Conservation (phyloP, 2,797 vertebrate species). For the Sebastes diaconus region DNA sequence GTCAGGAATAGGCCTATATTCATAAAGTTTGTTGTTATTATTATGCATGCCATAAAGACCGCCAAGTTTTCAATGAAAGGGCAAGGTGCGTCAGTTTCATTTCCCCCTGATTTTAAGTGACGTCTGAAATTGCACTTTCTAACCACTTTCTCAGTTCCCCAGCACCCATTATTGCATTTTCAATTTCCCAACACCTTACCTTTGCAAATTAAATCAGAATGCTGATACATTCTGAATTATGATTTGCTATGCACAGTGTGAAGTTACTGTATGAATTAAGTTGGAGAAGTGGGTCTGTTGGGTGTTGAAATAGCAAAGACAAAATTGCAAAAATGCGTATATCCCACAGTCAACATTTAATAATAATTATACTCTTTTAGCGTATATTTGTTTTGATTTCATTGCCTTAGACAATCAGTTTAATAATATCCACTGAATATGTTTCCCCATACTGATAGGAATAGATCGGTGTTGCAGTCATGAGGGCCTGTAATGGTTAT, state of each 20-base stretch:
- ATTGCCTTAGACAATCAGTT: background rate
- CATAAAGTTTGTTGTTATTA: background rate
- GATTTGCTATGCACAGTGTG: background rate
- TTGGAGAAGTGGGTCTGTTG: background rate
- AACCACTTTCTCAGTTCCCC: background rate
- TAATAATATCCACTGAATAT: background rate
- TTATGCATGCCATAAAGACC: background rate
- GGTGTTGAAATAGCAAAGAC: background rate
- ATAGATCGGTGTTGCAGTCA: background rate
- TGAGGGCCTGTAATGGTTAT: background rate
- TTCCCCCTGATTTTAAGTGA: slow-evolving; percentile 7
- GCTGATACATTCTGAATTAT: background rate
- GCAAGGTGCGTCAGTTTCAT: background rate
- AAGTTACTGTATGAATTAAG: background rate
- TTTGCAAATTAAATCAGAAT: slow-evolving; percentile 23
- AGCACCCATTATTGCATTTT: slow-evolving; percentile 5
- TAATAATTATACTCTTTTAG: background rate
- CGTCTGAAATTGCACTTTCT: background rate
- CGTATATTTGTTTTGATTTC: slow-evolving; percentile 4
- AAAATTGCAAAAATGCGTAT: background rate
- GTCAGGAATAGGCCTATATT: background rate
- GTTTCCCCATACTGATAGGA: background rate
- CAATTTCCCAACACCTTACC: slow-evolving; percentile 13
- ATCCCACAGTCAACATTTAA: slow-evolving; percentile 2
- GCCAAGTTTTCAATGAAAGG: background rate